A percentile compares a stretch with the other conserved stretches of the same genome.
Evolutionary conservation across 2,888 invertebrate species (phyloP).

Genomic region (Mechanitis mazaeus): DNA sequence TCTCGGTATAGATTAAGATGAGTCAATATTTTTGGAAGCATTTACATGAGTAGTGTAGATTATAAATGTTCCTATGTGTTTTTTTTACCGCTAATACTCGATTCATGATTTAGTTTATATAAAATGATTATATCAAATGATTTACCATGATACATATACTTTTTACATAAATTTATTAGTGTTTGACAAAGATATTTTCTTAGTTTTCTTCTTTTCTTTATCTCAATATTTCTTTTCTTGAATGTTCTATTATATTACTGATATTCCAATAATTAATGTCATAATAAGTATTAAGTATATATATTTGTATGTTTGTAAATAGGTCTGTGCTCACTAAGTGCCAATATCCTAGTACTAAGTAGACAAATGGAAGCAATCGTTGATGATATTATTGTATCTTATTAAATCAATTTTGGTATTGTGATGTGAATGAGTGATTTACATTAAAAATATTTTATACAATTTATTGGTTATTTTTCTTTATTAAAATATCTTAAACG

Average conservation of each 20-base stretch:
- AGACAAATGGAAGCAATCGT: slow-evolving; percentile 40
- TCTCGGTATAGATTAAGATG: slow-evolving; percentile 9
- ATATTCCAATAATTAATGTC: slow-evolving; percentile 29
- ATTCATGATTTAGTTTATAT: not conserved
- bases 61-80: slow-evolving; percentile 26
- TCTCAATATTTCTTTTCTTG: too few relatives aligned
- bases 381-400: slow-evolving; percentile 37
- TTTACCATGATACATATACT: too few relatives aligned
- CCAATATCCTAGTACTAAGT: slow-evolving; percentile 64
- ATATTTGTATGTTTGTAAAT: slow-evolving; percentile 40
- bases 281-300: slow-evolving; percentile 35
- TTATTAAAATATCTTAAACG: too few relatives aligned
- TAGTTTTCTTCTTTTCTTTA: too few relatives aligned
- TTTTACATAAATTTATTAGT: too few relatives aligned
- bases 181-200: too few relatives aligned
- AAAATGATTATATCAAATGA: not conserved
- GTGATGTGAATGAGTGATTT: slow-evolving; percentile 14
- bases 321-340: slow-evolving; percentile 66
- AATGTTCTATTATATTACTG: too few relatives aligned
- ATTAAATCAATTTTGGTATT: slow-evolving; percentile 34
- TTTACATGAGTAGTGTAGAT: slow-evolving; percentile 27
- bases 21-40: slow-evolving; percentile 32
- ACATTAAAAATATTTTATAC: not conserved
- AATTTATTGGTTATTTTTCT: not conserved
- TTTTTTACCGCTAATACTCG: slow-evolving; percentile 1